Evolutionary conservation across 2,113 vertebrate genomes (phyloP), one percentile per base, ranked within the genome.

Genomic region (Ammodytes marinus): DNA sequence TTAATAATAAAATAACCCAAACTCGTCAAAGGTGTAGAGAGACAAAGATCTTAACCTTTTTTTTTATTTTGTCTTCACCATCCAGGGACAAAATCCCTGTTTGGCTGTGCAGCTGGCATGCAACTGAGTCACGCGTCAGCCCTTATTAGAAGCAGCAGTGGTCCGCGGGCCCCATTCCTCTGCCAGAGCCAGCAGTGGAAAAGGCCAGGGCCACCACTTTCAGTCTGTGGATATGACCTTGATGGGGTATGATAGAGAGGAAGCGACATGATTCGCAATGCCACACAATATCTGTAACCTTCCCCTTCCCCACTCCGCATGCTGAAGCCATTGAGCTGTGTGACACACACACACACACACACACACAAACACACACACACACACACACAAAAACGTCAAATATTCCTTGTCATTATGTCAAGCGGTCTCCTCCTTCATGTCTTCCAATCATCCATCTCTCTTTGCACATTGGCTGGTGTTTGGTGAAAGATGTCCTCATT

Each of bases 111-210:
- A 91, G 89, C 93, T 94, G 94, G 93, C 93, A 91, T 92, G 86
- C 89, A 83, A 94, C 93, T 95, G 94, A 96, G 94, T 96, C 95
- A 96, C 91, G 87, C 92, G 91, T 96, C 95, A 93, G 89, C 90
- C 91, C 91, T 91, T 93, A 96, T 95, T 95, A 96, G 93, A 94
- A 94, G 93, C 92, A 92, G 90, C 92, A 92, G 83, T 78, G 82
- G 88, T 91, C 93, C 89, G 91, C 86, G 83, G 93, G 94, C 91
- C 89, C 80, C 86, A 68, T 90, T 87, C 82, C 90, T 90, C 91
- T 92, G 88, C 91, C 90, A 88, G 89, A 90, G 93, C 90, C 92
- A 90, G 88, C 70, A 93, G 93, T 88, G 88, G 92, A 93, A 92
- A 90, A 91, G 92, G 90, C 91, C 92, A 91, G 91, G 91, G 92